phyloP scores from a whole-genome alignment of 2,888 invertebrate species.

The Troilus luridus region DNA sequence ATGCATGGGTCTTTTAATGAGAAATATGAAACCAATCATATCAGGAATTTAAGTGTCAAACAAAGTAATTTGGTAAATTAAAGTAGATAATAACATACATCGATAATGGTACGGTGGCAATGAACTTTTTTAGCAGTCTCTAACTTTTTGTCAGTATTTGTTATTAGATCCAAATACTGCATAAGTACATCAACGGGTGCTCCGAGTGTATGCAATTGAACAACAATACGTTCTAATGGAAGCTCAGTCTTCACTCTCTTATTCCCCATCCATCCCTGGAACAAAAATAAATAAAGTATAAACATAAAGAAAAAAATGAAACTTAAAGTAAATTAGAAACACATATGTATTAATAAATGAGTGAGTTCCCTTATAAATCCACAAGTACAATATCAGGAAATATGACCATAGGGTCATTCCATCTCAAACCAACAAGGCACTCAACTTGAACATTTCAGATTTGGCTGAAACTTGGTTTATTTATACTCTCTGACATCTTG shows the following conservation, averaged over 20 bases:
- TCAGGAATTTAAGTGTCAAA: background rate
- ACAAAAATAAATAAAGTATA: slow-evolving; percentile 67
- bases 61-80: background rate
- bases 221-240: slow-evolving; percentile 71
- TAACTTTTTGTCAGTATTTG: slow-evolving; percentile 74
- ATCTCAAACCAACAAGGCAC: no score
- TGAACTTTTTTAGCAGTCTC: slow-evolving; percentile 76
- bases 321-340: no score
- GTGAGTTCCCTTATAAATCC: no score
- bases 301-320: no score
- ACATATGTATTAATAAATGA: no score
- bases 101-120: slow-evolving; percentile 78
- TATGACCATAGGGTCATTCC: no score
- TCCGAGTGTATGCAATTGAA: slow-evolving; percentile 69
- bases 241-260: slow-evolving; percentile 70
- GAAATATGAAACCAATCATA: background rate
- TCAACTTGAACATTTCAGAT: no score
- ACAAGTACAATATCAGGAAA: no score
- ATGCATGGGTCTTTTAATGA: background rate
- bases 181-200: slow-evolving; percentile 71
- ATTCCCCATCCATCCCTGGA: slow-evolving; percentile 71
- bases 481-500: no score
- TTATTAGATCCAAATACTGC: slow-evolving; percentile 73
- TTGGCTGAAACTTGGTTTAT: no score
- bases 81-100: slow-evolving; percentile 68